Evolutionary conservation across 2,888 invertebrate species (phyloP).

Genomic region (Parnassius apollo): DNA sequence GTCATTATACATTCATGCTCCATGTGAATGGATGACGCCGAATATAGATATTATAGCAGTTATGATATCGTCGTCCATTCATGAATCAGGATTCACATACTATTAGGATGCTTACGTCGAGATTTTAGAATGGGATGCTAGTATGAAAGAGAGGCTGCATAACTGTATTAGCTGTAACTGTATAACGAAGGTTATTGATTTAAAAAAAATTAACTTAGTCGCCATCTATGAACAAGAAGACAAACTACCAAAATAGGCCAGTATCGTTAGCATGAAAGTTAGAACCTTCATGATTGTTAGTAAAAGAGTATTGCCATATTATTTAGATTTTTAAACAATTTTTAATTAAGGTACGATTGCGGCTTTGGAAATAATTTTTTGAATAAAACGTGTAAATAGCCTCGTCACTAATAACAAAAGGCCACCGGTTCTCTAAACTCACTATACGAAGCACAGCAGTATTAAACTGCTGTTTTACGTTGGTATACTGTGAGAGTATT

Average conservation of each 20-base stretch:
- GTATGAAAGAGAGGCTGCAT: slow-evolving; percentile 2
- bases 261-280: too few species aligned
- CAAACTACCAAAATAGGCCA: background rate
- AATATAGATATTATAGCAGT: slow-evolving; percentile 27
- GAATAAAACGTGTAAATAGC: too few species aligned
- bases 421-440: too few species aligned
- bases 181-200: slow-evolving; percentile 8
- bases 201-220: background rate
- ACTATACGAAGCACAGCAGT: too few species aligned
- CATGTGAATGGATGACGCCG: slow-evolving; percentile 28
- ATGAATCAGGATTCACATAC: slow-evolving; percentile 14
- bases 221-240: slow-evolving; percentile 17
- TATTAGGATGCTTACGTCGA: background rate
- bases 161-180: too few species aligned
- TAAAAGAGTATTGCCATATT: slow-evolving; percentile 2
- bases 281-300: too few species aligned
- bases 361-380: too few species aligned
- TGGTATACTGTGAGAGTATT: too few species aligned
- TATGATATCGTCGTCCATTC: slow-evolving; percentile 29
- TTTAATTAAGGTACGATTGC: too few species aligned
- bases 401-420: too few species aligned
- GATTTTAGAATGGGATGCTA: slow-evolving; percentile 17
- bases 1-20: slow-evolving; percentile 21
- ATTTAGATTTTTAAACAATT: background rate
- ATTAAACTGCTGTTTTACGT: too few species aligned